Evolutionary conservation across 2,113 vertebrate genomes (phyloP), one percentile per base, ranked within the genome.

Genomic region (Spheniscus mendiculus): DNA sequence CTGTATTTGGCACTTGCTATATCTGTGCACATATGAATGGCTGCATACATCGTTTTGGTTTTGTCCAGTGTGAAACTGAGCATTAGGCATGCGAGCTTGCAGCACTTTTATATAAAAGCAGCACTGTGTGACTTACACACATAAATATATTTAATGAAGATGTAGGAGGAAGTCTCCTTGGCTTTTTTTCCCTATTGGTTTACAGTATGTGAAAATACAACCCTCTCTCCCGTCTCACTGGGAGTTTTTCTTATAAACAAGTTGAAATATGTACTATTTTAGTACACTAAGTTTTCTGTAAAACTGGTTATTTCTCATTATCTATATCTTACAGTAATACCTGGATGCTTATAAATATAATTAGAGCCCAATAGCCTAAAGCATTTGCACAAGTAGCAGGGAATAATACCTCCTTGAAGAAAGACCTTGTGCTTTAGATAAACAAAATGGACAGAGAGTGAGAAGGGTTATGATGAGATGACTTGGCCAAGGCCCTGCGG

Each of bases 91-190:
- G 47, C 2, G 0, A 90, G 56, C 69, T 91, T 66, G 84, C 55
- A 83, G 53, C 20, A 30, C 22, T 90, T 77, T 52, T 7, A 36
- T 49, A 82, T 91, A 83, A 95, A 93, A 90, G 72, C 66, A 85
- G 59, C 66, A 61, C 61, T 96, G 47, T 92, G 62, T 83, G 69
- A n/a, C 59, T 95, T 95, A 62, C 15, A 44, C 29, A 55, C 30
- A 42, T 71, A 81, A 94, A 90, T 86, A 53, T 36, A 70, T 93
- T 92, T 92, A 94, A 89, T 94, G 73, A 96, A 96, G 58, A 80
- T 71, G 65, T 56, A 81, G 89, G 53, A 93, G 52, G 69, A 92
- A 78, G 34, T 61, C 42, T 91, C 13, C 47, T 74, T 6, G 6
- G 49, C n/a, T 47, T 69, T 81, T 83, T 85, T 42, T 17, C 49